Evolutionary conservation across 2,797 vertebrate species (phyloP).

Genomic region (Crocidura indochinensis): DNA sequence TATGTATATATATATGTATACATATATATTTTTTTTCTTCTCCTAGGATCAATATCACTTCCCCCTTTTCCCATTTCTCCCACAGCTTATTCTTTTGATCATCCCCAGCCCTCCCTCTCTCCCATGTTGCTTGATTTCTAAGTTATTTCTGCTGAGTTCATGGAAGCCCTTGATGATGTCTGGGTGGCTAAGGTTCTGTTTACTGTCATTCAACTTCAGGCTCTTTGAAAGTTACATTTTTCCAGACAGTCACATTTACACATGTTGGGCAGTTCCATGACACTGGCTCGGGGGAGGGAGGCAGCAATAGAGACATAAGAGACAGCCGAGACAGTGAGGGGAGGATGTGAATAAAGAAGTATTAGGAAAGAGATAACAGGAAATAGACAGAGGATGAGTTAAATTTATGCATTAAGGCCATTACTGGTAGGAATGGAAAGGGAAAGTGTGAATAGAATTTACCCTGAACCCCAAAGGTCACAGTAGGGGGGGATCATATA

Average conservation of each 20-base stretch:
- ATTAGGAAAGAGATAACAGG: slow-evolving; percentile 29
- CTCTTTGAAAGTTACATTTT: slow-evolving; percentile 79
- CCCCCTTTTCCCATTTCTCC: slow-evolving; percentile 44
- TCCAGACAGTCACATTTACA: slow-evolving; percentile 77
- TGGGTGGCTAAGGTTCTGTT: slow-evolving; percentile 81
- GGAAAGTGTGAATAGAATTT: slow-evolving; percentile 50
- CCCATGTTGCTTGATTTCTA: slow-evolving; percentile 57
- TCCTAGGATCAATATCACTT: slow-evolving; percentile 50
- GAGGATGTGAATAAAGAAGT: slow-evolving; percentile 26
- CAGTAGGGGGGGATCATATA: slow-evolving; percentile 46
- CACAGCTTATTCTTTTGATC: slow-evolving; percentile 53
- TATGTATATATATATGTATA: too few species aligned
- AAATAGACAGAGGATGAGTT: slow-evolving; percentile 5
- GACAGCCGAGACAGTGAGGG: slow-evolving; percentile 36
- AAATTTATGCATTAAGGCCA: slow-evolving; percentile 65
- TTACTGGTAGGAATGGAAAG: background rate
- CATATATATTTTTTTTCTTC: slow-evolving; percentile 58
- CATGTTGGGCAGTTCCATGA: slow-evolving; percentile 57
- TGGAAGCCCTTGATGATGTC: slow-evolving; percentile 64
- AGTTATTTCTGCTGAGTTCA: slow-evolving; percentile 53
- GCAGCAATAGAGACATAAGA: slow-evolving; percentile 52
- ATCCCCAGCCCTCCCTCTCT: background rate
- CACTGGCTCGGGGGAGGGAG: slow-evolving; percentile 50
- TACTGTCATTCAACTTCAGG: slow-evolving; percentile 77
- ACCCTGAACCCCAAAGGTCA: slow-evolving; percentile 67